A percentile compares a stretch with the other conserved stretches of the same genome.
Evolutionary conservation across 2,113 vertebrate species (phyloP).

Genomic region (Sylvicapra grimmia): DNA sequence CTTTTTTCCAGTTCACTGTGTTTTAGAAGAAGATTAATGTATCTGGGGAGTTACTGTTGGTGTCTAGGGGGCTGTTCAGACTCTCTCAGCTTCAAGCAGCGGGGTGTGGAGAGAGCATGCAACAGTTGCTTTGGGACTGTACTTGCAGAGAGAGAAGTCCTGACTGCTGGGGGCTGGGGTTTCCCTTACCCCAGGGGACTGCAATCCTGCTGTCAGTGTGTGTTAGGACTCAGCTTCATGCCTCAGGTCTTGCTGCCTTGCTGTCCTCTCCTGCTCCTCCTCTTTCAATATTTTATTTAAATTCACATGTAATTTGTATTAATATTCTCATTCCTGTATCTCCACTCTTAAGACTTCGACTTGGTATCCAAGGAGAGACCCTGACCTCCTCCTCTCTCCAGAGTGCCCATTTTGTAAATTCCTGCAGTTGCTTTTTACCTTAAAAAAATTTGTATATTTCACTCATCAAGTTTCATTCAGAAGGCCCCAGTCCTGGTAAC

Average conservation of each 20-base stretch:
- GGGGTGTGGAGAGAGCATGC: background rate
- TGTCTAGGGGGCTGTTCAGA: background rate
- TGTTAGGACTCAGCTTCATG: background rate
- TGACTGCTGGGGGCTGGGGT: background rate
- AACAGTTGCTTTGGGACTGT: background rate
- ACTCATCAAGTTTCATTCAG: background rate
- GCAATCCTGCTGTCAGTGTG: background rate
- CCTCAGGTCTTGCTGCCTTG: background rate
- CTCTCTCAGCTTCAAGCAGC: slow-evolving; percentile 19
- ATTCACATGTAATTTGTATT: background rate
- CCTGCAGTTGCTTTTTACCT: background rate
- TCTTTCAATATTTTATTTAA: background rate
- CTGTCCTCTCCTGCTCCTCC: no score
- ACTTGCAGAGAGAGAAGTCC: background rate
- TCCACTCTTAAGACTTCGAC: background rate
- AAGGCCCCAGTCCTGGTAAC: background rate
- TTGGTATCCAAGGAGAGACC: background rate
- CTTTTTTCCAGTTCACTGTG: background rate
- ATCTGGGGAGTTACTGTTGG: background rate
- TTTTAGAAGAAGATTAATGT: background rate
- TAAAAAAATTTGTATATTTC: background rate
- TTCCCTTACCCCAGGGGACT: background rate
- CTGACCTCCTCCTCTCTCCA: background rate
- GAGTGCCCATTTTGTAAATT: background rate
- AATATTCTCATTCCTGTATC: background rate